Evolutionary conservation across 2,888 invertebrate species (phyloP), one percentile per base, ranked within the genome.

Genomic region (Cancer borealis): DNA sequence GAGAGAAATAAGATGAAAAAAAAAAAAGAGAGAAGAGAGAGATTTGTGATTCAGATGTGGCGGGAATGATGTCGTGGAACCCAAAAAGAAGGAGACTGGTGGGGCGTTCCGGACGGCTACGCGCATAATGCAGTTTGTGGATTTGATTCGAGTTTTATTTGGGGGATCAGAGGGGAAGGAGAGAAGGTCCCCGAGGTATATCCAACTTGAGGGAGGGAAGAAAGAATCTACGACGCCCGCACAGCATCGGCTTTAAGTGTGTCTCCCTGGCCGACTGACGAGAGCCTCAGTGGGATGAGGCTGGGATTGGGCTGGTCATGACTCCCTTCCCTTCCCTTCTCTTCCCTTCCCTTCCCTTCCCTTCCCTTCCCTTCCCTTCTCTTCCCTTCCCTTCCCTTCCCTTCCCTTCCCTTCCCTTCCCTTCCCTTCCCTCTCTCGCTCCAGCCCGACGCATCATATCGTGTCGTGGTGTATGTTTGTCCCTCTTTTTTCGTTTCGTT

Each of bases 111-210:
- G 90, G 93, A 54, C 79, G 90, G 66, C 26, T 49, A 90, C 73
- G 89, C 89, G 93, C 47, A 93, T 90, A 93, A 93, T 93, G 93
- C 93, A 93, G 90, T 93, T 93, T 93, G 93, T 90, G 73, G 90
- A 90, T 93, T 93, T 93, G 93, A 93, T 93, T 66, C 79, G 93
- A 73, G 79, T 49, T 93, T 90, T 90, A 47, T 79, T 73, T 90
- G 87, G 54, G 39, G 21, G 30, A 49, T 54, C 10, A 47, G 87
- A 30, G 87, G 10, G 87, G 84, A 49, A 21, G 47, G 54, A 14
- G 84, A 17, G 5, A 14, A 12, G 21, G n/a, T 66, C 17, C 91
- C 73, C 3, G 39, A n/a, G 91, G 66, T 47, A 26, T 30, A 87
- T 46, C 8, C 46, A 26, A 4, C 46, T 26, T 49, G 88, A 49